phyloP scores from a whole-genome alignment of 2,113 vertebrate genomes.

The Cairina moschata region DNA sequence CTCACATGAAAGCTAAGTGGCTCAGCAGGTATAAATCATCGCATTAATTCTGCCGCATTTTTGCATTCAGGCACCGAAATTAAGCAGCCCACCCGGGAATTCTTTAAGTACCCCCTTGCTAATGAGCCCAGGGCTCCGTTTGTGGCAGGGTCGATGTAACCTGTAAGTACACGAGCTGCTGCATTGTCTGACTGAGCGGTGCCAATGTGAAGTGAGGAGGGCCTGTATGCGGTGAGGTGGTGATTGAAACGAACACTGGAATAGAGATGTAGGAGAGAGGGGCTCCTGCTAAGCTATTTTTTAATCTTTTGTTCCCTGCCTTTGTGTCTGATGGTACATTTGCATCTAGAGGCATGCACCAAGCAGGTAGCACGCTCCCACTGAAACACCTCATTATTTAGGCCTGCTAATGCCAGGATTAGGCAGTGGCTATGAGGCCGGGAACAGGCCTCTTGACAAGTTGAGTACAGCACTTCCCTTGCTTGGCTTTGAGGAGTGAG shows the following conservation, averaged over 20 bases:
- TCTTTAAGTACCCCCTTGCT: not conserved
- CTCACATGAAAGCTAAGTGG: not conserved
- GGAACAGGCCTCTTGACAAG: not conserved
- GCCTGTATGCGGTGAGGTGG: not conserved
- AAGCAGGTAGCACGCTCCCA: not conserved
- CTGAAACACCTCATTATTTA: not conserved
- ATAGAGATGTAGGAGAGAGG: not conserved
- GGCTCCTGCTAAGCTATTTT: not conserved
- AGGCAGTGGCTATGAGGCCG: fast-evolving
- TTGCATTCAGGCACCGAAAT: not conserved
- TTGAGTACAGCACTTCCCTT: not conserved
- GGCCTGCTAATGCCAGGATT: not conserved
- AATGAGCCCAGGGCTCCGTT: not conserved
- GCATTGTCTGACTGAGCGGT: not conserved
- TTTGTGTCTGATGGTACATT: not conserved
- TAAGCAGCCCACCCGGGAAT: not conserved
- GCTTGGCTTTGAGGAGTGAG: not conserved
- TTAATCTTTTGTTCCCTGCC: not conserved
- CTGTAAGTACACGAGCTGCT: not conserved
- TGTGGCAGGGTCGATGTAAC: not conserved
- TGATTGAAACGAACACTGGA: not conserved
- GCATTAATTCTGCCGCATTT: not conserved
- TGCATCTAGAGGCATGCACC: not conserved
- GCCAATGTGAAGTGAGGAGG: not conserved
- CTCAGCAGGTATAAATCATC: constrained; percentile 16